Evolutionary conservation across 1,140 invertebrate genomes (phyloP).

Genomic region (Drosophila nannoptera): DNA sequence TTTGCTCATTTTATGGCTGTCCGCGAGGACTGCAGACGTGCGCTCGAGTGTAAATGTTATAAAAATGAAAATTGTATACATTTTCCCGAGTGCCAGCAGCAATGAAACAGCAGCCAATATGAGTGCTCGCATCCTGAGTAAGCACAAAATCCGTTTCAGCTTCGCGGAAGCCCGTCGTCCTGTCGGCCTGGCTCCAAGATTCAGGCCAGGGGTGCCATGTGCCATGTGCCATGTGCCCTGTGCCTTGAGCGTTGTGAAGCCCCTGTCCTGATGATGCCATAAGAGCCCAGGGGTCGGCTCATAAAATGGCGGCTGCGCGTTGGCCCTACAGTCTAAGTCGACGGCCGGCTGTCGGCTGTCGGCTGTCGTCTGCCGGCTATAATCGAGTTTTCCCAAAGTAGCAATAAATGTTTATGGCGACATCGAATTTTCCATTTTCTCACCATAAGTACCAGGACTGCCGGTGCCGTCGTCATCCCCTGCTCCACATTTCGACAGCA

Average conservation of each 20-base stretch:
- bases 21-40: conserved; percentile 49
- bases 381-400: conserved; percentile 76
- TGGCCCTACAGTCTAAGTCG: conserved; percentile 24
- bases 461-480: conserved; percentile 52
- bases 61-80: conserved; percentile 72
- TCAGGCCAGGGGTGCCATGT: conserved; percentile 8
- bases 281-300: conserved; percentile 70
- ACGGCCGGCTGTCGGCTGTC: conserved; percentile 14
- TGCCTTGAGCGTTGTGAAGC: too few species aligned
- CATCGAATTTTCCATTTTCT: conserved; percentile 78
- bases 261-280: conserved; percentile 64
- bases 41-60: conserved; percentile 59
- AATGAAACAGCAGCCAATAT: conserved; percentile 37
- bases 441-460: conserved; percentile 72
- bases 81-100: conserved; percentile 60
- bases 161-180: conserved; percentile 30
- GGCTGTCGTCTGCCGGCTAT: conserved; percentile 13
- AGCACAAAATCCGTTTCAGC: conserved; percentile 71
- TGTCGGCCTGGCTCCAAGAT: not conserved
- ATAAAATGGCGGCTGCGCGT: conserved; percentile 64
- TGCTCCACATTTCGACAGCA: too few species aligned
- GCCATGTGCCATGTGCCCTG: too few species aligned
- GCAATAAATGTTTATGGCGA: conserved; percentile 76
- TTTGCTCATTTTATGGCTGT: conserved; percentile 63
- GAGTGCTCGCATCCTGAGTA: conserved; percentile 56